Percentiles rank a stretch among this genome's conserved stretches.
Evolutionary conservation across 2,888 invertebrate species (phyloP).

Genomic region (Agrotis clavis): DNA sequence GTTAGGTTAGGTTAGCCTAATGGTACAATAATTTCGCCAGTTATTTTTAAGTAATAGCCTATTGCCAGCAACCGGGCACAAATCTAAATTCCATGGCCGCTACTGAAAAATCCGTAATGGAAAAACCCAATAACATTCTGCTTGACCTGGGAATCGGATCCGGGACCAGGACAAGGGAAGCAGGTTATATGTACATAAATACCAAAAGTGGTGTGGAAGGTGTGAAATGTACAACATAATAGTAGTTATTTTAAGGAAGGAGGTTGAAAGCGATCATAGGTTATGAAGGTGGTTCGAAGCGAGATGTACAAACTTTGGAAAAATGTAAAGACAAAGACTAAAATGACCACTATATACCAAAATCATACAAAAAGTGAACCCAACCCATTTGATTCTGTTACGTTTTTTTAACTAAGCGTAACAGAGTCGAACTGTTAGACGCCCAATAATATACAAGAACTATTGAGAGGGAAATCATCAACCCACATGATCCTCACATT

Average conservation of each 20-base stretch:
- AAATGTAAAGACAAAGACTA: not conserved
- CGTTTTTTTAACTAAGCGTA: not conserved
- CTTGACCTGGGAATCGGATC: no score
- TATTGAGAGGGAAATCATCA: not conserved
- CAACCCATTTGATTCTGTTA: not conserved
- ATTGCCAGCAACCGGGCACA: no score
- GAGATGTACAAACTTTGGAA: not conserved
- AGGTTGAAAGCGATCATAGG: not conserved
- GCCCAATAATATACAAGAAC: not conserved
- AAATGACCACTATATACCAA: not conserved
- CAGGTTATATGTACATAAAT: no score
- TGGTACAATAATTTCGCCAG: no score
- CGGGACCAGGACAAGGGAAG: no score
- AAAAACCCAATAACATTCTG: no score
- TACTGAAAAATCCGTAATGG: no score
- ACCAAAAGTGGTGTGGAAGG: not conserved
- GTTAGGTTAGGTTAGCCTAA: no score
- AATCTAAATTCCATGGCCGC: no score
- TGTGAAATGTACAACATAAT: not conserved
- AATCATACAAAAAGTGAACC: not conserved
- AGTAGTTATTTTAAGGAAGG: not conserved
- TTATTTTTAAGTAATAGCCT: no score
- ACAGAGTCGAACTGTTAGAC: not conserved
- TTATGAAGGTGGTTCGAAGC: not conserved
- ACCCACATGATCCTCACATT: slow-evolving; percentile 19